Conservation (phyloP, 2,888 invertebrate genomes). For the Octonoba sinensis region DNA sequence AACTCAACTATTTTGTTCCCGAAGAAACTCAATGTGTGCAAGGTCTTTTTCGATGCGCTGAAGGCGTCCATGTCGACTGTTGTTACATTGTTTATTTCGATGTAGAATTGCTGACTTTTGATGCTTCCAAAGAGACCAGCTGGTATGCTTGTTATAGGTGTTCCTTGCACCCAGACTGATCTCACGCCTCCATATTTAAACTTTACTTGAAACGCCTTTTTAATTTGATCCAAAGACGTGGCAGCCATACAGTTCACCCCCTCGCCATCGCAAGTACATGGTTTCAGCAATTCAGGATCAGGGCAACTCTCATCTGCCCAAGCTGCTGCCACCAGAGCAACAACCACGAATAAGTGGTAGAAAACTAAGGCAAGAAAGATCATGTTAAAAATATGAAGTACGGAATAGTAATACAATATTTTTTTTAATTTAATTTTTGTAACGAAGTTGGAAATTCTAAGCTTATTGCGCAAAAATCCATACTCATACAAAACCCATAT, state of each 20-base stretch:
- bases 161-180: conserved; percentile 61
- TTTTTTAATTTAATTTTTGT: too few species aligned
- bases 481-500: too few species aligned
- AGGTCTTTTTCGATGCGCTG: conserved; percentile 16
- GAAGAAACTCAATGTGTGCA: conserved; percentile 46
- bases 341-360: background rate
- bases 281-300: conserved; percentile 14
- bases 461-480: too few species aligned
- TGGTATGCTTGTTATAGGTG: conserved; percentile 42
- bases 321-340: conserved; percentile 5
- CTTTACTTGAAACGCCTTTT: conserved; percentile 41
- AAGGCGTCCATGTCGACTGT: conserved; percentile 41
- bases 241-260: conserved; percentile 60
- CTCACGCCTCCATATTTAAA: conserved; percentile 48
- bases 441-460: too few species aligned
- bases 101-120: conserved; percentile 42
- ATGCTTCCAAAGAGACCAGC: conserved; percentile 43
- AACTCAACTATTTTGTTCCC: conserved; percentile 49
- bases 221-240: conserved; percentile 28
- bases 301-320: conserved; percentile 53
- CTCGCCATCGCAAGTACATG: conserved; percentile 64
- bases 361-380: background rate
- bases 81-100: conserved; percentile 51
- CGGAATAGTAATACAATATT: too few species aligned
- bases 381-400: background rate